Percentiles rank a stretch among this genome's conserved stretches.
Conservation (phyloP, 2,888 invertebrate genomes). For the Reticulitermes lucifugus region DNA sequence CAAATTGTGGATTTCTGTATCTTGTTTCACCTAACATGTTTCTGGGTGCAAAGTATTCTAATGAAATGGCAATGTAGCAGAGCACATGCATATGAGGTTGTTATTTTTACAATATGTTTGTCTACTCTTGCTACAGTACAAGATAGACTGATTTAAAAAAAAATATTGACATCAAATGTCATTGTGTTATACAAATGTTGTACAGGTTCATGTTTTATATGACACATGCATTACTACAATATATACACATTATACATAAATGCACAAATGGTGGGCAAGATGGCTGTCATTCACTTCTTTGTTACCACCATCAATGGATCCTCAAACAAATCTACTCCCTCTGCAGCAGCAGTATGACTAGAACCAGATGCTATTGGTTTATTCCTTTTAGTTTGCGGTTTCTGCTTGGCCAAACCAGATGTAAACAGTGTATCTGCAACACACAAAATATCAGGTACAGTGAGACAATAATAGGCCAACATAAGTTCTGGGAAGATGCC, state of each 20-base stretch:
- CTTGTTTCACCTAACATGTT: not conserved
- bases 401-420: not conserved
- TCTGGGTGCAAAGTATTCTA: not conserved
- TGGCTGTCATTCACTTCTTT: not conserved
- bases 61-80: not conserved
- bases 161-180: not conserved
- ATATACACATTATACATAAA: not conserved
- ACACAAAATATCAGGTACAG: not conserved
- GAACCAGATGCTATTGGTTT: not conserved
- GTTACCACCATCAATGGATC: conserved; percentile 26
- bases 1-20: no score
- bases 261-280: not conserved
- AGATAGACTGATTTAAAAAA: not conserved
- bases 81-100: not conserved
- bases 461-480: no score
- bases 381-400: not conserved
- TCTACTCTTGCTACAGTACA: not conserved
- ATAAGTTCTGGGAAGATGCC: no score
- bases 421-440: not conserved
- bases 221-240: not conserved
- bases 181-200: not conserved
- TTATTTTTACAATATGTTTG: no score
- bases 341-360: not conserved
- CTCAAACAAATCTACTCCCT: not conserved
- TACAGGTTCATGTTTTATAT: not conserved